Percentiles rank a stretch among this genome's conserved stretches.
phyloP scores from a whole-genome alignment of 2,113 vertebrate genomes.

The Cygnus atratus region DNA sequence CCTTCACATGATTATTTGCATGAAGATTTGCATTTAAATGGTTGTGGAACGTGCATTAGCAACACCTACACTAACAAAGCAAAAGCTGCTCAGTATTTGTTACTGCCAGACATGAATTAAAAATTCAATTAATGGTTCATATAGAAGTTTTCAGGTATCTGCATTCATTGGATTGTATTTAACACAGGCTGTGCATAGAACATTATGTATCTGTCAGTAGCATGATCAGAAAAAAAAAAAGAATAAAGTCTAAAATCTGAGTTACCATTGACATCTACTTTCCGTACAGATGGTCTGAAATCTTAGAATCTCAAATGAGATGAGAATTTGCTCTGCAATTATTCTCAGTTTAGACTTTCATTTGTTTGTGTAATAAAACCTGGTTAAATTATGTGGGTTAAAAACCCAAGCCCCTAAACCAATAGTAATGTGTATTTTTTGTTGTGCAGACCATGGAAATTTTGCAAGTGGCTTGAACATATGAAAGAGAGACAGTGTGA shows the following conservation, averaged over 20 bases:
- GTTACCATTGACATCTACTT: neutral
- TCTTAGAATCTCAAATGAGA: neutral
- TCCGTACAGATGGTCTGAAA: neutral
- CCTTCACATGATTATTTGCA: slow-evolving; percentile 73
- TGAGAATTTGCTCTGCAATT: neutral
- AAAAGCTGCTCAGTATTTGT: slow-evolving; percentile 62
- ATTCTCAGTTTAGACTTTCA: neutral
- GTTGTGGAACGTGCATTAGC: slow-evolving; percentile 71
- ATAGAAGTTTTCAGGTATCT: slow-evolving; percentile 54
- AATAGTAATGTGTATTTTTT: neutral
- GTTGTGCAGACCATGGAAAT: slow-evolving; percentile 11
- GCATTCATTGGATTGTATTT: slow-evolving; percentile 55
- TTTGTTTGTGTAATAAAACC: slow-evolving; percentile 5
- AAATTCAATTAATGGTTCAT: slow-evolving; percentile 59
- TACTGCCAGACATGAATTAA: slow-evolving; percentile 62
- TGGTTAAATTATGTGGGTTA: neutral
- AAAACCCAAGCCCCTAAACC: neutral
- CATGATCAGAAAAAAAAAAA: neutral
- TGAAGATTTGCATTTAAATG: slow-evolving; percentile 82
- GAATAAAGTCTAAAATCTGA: neutral
- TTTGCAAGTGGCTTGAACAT: neutral
- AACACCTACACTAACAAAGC: slow-evolving; percentile 70
- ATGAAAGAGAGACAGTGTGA: neutral
- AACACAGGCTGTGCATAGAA: slow-evolving; percentile 3
- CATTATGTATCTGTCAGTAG: slow-evolving; percentile 19